phyloP scores from a whole-genome alignment of 1,140 invertebrate genomes.

The Brachionus rotundiformis region DNA sequence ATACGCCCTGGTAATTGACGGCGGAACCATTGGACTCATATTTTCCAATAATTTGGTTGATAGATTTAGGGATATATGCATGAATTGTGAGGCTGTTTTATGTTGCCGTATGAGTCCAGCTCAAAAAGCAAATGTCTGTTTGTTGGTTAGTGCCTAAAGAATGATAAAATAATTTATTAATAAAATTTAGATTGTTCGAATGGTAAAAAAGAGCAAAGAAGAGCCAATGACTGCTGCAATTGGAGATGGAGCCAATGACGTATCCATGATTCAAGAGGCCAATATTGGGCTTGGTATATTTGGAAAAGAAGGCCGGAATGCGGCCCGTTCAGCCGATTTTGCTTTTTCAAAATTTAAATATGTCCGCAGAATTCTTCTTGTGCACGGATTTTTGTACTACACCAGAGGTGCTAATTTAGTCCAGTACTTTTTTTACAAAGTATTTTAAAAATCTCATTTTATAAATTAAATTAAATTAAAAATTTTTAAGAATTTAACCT shows the following conservation, averaged over 20 bases:
- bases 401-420: slow-evolving; percentile 87
- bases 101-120: slow-evolving; percentile 64
- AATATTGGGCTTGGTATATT: slow-evolving; percentile 90
- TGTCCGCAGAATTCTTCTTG: slow-evolving; percentile 79
- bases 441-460: slow-evolving; percentile 96
- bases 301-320: slow-evolving; percentile 90
- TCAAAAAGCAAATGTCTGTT: slow-evolving; percentile 60
- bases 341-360: slow-evolving; percentile 85
- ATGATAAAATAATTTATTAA: too few species aligned
- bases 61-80: slow-evolving; percentile 89
- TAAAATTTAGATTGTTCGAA: slow-evolving; percentile 57
- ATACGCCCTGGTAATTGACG: slow-evolving; percentile 50
- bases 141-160: too few species aligned
- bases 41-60: slow-evolving; percentile 83
- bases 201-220: slow-evolving; percentile 58
- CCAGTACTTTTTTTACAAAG: slow-evolving; percentile 95
- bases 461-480: slow-evolving; percentile 96
- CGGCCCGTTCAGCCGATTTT: slow-evolving; percentile 95
- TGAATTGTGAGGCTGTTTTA: slow-evolving; percentile 67
- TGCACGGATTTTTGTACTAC: slow-evolving; percentile 96
- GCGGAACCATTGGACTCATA: slow-evolving; percentile 83
- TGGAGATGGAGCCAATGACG: slow-evolving; percentile 92
- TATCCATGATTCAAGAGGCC: slow-evolving; percentile 91
- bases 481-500: slow-evolving; percentile 75
- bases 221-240: slow-evolving; percentile 59